phyloP scores from a whole-genome alignment of 2,888 invertebrate species.

The Andricus curvator region DNA sequence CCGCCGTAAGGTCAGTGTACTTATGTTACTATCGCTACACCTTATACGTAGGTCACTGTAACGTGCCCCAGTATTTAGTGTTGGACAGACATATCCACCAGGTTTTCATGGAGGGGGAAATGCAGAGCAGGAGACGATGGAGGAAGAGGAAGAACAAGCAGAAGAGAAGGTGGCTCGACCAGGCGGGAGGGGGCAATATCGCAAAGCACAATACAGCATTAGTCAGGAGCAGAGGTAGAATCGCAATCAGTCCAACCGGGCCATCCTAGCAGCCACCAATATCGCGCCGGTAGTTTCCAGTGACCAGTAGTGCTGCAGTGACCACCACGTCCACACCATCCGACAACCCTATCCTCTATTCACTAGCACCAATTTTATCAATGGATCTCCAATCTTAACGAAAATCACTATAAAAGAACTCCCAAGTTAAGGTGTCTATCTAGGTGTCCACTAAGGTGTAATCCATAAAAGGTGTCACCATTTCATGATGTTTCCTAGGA shows the following conservation, averaged over 20 bases:
- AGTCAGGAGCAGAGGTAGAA: constrained; percentile 58
- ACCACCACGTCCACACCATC: constrained; percentile 7
- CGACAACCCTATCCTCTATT: background rate
- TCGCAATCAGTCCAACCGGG: constrained; percentile 40
- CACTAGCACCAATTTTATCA: background rate
- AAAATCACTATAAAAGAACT: background rate
- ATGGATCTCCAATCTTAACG: background rate
- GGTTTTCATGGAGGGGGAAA: constrained; percentile 29
- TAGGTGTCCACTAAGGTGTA: too few species aligned
- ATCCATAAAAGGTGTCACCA: too few species aligned
- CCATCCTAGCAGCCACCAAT: constrained; percentile 36
- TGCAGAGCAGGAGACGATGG: constrained; percentile 52
- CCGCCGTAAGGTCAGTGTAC: constrained; percentile 31
- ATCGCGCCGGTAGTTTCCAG: constrained; percentile 34
- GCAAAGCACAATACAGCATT: constrained; percentile 66
- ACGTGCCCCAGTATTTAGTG: constrained; percentile 32
- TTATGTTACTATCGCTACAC: constrained; percentile 26
- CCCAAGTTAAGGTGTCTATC: too few species aligned
- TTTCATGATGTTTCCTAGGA: too few species aligned
- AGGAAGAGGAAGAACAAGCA: constrained; percentile 45
- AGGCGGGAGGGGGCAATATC: constrained; percentile 59
- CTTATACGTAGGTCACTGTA: constrained; percentile 39
- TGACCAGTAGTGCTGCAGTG: constrained; percentile 38
- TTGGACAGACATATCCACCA: constrained; percentile 2
- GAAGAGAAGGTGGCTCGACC: constrained; percentile 52